Percentiles rank a stretch among this genome's conserved stretches.
phyloP scores from a whole-genome alignment of 2,888 invertebrate genomes.

The Cacoxenus indagator region DNA sequence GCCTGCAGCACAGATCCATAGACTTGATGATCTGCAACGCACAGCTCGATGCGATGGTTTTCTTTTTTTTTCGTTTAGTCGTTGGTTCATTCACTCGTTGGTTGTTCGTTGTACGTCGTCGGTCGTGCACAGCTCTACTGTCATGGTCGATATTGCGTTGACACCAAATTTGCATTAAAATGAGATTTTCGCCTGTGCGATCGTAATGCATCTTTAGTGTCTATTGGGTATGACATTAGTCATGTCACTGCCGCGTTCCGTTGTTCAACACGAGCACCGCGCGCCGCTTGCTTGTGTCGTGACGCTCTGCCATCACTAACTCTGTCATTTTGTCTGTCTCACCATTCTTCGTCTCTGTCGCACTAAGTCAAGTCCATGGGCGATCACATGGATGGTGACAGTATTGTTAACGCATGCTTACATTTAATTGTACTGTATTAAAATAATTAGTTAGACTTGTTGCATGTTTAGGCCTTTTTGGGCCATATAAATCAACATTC shows the following conservation, averaged over 20 bases:
- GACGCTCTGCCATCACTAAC: background rate
- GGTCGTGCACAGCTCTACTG: conserved; percentile 41
- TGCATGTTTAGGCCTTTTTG: background rate
- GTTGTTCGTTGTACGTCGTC: too few relatives aligned
- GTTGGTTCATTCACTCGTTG: background rate
- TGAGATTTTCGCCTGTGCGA: conserved; percentile 48
- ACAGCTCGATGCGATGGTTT: too few relatives aligned
- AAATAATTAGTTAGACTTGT: conserved; percentile 36
- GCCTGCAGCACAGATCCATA: too few relatives aligned
- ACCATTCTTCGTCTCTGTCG: background rate
- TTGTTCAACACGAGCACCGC: too few relatives aligned
- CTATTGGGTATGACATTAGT: conserved; percentile 64
- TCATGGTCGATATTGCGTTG: conserved; percentile 66
- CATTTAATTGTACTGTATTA: conserved; percentile 31
- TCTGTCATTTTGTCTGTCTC: background rate
- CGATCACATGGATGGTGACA: conserved; percentile 16
- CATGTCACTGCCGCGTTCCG: conserved; percentile 33
- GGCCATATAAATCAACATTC: background rate
- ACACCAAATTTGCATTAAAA: conserved; percentile 66
- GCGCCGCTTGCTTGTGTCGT: background rate
- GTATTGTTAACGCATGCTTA: conserved; percentile 29
- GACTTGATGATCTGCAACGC: too few relatives aligned
- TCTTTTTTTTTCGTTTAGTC: too few relatives aligned
- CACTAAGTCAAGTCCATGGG: background rate
- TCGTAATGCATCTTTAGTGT: conserved; percentile 63